These are phyloP conservation scores for Alviniconcha strummeri DNA, from an alignment of 2,888 invertebrate species.

Conservation along the genomic window DNA sequence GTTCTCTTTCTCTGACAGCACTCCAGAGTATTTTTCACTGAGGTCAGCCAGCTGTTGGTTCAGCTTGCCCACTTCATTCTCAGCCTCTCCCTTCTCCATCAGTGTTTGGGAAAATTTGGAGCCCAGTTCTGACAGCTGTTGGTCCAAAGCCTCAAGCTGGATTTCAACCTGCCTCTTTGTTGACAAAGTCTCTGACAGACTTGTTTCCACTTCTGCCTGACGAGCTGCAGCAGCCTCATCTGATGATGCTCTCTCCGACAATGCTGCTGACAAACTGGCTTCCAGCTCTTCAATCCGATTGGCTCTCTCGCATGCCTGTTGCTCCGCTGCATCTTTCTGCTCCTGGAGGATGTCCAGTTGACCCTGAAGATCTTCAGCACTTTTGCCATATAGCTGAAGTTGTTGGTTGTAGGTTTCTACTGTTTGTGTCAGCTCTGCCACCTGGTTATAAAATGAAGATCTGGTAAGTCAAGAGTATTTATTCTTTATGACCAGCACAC, in stretches of 20 bases:
- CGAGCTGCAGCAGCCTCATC: slow-evolving; percentile 19
- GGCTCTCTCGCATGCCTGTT: background rate
- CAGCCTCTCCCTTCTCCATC: slow-evolving; percentile 22
- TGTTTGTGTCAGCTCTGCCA: slow-evolving; percentile 32
- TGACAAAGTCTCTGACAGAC: slow-evolving; percentile 20
- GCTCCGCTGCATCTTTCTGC: slow-evolving; percentile 24
- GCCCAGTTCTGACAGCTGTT: slow-evolving; percentile 9
- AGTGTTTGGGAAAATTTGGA: background rate
- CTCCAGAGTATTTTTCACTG: slow-evolving; percentile 5
- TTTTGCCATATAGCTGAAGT: slow-evolving; percentile 37
- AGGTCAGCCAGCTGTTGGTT: slow-evolving; percentile 18
- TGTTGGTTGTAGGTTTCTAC: slow-evolving; percentile 36
- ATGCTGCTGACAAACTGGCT: slow-evolving; percentile 25
- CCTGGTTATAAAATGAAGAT: slow-evolving; percentile 16
- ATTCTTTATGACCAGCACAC: background rate
- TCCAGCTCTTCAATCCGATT: slow-evolving; percentile 29
- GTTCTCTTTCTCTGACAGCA: slow-evolving; percentile 26
- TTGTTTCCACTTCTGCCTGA: slow-evolving; percentile 25
- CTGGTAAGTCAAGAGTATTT: background rate
- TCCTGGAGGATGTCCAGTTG: slow-evolving; percentile 40
- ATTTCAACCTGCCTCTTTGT: slow-evolving; percentile 4
- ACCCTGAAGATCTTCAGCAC: slow-evolving; percentile 34
- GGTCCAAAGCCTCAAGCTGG: slow-evolving; percentile 18
- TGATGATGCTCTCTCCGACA: background rate
- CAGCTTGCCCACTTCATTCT: slow-evolving; percentile 2